These are phyloP conservation scores for Ophonus ardosiacus DNA, from an alignment of 2,888 invertebrate genomes.

Conservation along the genomic window DNA sequence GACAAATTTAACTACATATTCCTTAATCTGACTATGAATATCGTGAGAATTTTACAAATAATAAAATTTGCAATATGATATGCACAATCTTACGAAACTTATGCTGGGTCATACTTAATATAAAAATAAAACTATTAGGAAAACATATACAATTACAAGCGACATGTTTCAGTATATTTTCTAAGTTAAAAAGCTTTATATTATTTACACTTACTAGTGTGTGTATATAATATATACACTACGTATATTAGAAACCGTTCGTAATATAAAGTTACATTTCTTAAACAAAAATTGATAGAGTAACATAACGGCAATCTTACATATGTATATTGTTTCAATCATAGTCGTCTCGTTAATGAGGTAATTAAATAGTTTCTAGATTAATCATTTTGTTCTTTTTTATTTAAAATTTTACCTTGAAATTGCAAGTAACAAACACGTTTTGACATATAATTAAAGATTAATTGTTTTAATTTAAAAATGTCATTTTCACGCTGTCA, in stretches of 20 bases:
- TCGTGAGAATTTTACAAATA: no score
- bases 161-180: neutral
- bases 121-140: conserved; percentile 2
- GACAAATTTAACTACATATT: no score
- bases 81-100: neutral
- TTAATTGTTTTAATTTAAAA: no score
- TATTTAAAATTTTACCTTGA: conserved; percentile 22
- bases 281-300: conserved; percentile 40
- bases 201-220: conserved; percentile 28
- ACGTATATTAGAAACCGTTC: conserved; percentile 30
- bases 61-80: neutral
- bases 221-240: neutral
- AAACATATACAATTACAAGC: neutral
- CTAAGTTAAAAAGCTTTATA: conserved; percentile 23
- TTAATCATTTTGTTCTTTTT: conserved; percentile 6
- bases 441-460: no score
- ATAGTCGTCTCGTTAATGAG: conserved; percentile 44
- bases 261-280: conserved; percentile 44
- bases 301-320: conserved; percentile 34
- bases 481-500: no score
- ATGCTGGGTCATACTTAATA: neutral
- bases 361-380: conserved; percentile 3
- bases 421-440: neutral
- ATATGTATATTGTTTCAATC: conserved; percentile 52
- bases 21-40: no score